phyloP scores from a whole-genome alignment of 1,140 invertebrate species.

The Mizuhopecten yessoensis region DNA sequence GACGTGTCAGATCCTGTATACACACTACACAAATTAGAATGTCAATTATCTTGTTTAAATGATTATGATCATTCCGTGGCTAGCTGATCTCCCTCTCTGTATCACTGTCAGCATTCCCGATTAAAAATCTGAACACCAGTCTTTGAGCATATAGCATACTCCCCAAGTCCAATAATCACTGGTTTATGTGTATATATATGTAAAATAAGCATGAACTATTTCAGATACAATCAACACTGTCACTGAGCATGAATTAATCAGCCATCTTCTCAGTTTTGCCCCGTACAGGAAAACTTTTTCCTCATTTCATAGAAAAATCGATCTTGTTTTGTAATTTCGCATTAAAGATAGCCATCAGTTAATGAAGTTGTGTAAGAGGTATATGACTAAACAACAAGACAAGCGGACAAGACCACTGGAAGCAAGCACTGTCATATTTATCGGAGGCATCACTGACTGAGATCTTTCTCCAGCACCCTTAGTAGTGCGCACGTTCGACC shows the following conservation, averaged over 20 bases:
- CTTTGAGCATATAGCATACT: slow-evolving; percentile 1
- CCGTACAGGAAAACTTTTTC: not conserved
- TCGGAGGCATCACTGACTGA: slow-evolving; percentile 31
- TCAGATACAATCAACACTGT: not conserved
- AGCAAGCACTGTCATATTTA: slow-evolving; percentile 4
- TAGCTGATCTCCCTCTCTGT: not conserved
- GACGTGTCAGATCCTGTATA: slow-evolving; percentile 32
- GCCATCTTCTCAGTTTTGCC: not conserved
- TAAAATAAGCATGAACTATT: not conserved
- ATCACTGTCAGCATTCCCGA: not conserved
- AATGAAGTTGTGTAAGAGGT: not conserved
- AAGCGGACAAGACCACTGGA: slow-evolving; percentile 21
- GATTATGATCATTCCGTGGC: not conserved
- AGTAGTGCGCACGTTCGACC: not conserved
- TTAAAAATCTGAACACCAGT: not conserved
- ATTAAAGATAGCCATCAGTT: not conserved
- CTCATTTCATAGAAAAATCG: not conserved
- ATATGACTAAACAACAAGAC: slow-evolving; percentile 21
- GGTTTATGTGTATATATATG: not conserved
- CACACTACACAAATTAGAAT: not conserved
- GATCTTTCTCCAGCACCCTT: not conserved
- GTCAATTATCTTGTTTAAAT: not conserved
- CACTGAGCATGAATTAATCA: not conserved
- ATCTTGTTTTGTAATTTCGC: not conserved
- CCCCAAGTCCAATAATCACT: not conserved